Evolutionary conservation across 1,140 invertebrate species (phyloP), one percentile per base, ranked within the genome.

Genomic region (Laupala kohalensis): DNA sequence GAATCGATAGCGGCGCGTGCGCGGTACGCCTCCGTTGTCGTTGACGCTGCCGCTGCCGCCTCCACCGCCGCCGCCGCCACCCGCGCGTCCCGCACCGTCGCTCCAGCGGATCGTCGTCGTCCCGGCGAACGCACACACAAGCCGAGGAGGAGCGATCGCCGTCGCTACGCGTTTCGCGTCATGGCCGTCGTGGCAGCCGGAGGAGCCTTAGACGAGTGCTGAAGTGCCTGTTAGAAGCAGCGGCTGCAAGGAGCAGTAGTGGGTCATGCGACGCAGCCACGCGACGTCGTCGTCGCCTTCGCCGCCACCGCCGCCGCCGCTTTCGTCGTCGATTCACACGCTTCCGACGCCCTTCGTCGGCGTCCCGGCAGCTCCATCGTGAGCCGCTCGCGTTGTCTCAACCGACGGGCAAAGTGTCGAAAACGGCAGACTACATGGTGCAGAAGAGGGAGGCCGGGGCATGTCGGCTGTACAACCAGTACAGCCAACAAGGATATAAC

Each of bases 401-500:
- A n/a, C n/a, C n/a, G n/a, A 53, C 37, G 37, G 9, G 37, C 37
- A 53, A 53, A 53, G 37, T 53, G 37, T 68, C 29, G 29, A 68
- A 68, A 68, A 68, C 67, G 67, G 67, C 67, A 25, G 67, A 68
- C 27, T 68, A 68, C 67, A 68, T 68, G 67, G 67, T 68, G 67
- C 67, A 68, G 67, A 68, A 68, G 27, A 25, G 67, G 27, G 67
- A 68, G 67, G 6, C 67, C 9, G 67, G 67, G 29, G 27, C 67
- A 68, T 68, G 67, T 68, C 67, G 67, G 28, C 27, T 29, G 72
- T 92, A 92, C 84, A 89, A 88, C 81, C 86, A 88, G 80, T 68
- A 68, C 67, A 68, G 67, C 19, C 88, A 88, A 83, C 86, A 89
- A 78, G 91, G 91, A 83, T 93, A 93, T 85, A 93, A 93, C 84